These are phyloP conservation scores for Cebidichthys violaceus DNA, from an alignment of 2,113 vertebrate species.

Conservation along the genomic window DNA sequence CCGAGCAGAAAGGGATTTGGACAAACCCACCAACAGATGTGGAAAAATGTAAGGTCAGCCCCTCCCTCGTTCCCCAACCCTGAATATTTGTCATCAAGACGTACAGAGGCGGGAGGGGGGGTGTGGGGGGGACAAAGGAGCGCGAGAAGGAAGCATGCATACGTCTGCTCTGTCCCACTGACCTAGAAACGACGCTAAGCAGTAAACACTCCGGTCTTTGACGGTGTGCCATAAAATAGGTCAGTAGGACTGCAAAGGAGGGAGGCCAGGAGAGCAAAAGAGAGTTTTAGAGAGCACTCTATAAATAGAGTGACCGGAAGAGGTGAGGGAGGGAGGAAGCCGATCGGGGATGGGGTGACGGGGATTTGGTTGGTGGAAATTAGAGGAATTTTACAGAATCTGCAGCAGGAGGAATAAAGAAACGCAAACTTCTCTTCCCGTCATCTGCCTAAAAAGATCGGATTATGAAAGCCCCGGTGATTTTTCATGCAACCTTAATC, in stretches of 20 bases:
- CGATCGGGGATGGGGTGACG: conserved; percentile 33
- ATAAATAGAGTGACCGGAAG: conserved; percentile 81
- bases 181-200: conserved; percentile 82
- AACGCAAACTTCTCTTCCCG: conserved; percentile 9
- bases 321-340: conserved; percentile 58
- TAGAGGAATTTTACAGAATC: conserved; percentile 72
- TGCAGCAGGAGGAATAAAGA: conserved; percentile 48
- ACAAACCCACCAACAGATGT: conserved; percentile 59
- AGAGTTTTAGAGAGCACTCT: conserved; percentile 75
- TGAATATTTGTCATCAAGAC: conserved; percentile 60
- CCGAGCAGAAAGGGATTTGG: conserved; percentile 29
- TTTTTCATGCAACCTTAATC: conserved; percentile 57
- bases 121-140: conserved; percentile 56
- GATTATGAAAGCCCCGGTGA: conserved; percentile 51
- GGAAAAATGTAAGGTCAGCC: conserved; percentile 57
- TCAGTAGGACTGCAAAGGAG: conserved; percentile 81
- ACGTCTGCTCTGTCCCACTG: conserved; percentile 79
- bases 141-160: conserved; percentile 60
- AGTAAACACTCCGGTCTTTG: conserved; percentile 81
- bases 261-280: conserved; percentile 64
- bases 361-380: conserved; percentile 55
- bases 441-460: conserved; percentile 53
- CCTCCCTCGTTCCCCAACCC: neutral
- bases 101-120: neutral
- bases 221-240: conserved; percentile 83